Percentiles rank a stretch among this genome's conserved stretches.
phyloP scores from a whole-genome alignment of 2,888 invertebrate species.

The Harpagoxenus sublaevis region DNA sequence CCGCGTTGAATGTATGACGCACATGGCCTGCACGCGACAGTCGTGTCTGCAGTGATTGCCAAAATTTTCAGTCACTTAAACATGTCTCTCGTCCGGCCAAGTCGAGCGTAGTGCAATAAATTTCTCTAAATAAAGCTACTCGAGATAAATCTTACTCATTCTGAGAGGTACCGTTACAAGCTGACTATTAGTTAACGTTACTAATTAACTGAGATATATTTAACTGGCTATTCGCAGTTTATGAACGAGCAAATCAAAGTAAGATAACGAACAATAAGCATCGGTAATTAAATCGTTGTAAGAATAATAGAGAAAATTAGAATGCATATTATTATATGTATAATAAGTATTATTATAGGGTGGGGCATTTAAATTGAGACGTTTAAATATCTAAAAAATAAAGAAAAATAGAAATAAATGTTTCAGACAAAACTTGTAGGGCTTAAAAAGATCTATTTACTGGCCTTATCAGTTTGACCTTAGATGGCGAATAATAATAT shows the following conservation, averaged over 20 bases:
- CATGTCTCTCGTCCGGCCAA: constrained; percentile 33
- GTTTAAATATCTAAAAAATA: too few relatives aligned
- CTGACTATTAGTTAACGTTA: background rate
- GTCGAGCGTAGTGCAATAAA: constrained; percentile 35
- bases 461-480: too few relatives aligned
- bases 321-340: background rate
- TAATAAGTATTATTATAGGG: background rate
- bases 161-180: background rate
- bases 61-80: constrained; percentile 59
- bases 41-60: constrained; percentile 41
- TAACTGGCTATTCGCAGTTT: background rate
- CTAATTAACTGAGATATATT: constrained; percentile 15
- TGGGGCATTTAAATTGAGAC: too few relatives aligned
- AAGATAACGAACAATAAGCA: background rate
- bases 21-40: constrained; percentile 48
- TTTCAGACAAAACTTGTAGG: too few relatives aligned
- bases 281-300: background rate
- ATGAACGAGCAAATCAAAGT: background rate
- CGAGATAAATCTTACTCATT: constrained; percentile 42
- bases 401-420: too few relatives aligned
- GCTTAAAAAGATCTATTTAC: too few relatives aligned
- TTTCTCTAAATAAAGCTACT: constrained; percentile 54
- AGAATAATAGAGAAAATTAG: background rate
- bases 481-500: too few relatives aligned
- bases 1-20: constrained; percentile 36